Evolutionary conservation across 2,113 vertebrate species (phyloP).

Genomic region (Cariama cristata): DNA sequence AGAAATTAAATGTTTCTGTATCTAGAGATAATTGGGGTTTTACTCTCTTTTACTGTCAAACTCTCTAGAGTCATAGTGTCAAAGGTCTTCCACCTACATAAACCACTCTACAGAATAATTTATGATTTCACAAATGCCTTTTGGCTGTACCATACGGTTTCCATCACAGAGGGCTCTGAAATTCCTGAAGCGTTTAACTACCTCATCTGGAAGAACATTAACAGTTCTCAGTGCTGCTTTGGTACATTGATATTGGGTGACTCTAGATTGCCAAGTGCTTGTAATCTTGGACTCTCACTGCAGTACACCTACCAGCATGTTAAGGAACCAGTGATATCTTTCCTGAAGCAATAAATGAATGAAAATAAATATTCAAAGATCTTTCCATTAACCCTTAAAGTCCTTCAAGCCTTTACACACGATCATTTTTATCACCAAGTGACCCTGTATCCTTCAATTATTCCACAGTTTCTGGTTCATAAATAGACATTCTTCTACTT

Average conservation of each 20-base stretch:
- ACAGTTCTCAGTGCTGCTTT: background rate
- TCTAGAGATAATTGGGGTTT: background rate
- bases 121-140: background rate
- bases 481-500: background rate
- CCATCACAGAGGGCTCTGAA: background rate
- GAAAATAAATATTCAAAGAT: background rate
- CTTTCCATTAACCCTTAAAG: background rate
- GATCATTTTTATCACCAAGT: background rate
- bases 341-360: background rate
- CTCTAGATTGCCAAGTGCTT: background rate
- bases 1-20: background rate
- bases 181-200: background rate
- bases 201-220: background rate
- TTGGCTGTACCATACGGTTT: background rate
- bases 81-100: background rate
- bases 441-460: background rate
- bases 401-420: background rate
- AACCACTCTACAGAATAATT: background rate
- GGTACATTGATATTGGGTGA: background rate
- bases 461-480: background rate
- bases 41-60: background rate
- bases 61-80: background rate
- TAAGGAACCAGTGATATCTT: background rate
- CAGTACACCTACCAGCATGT: background rate
- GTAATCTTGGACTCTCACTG: background rate